phyloP scores from a whole-genome alignment of 2,888 invertebrate genomes.

The Oscheius sp. region DNA sequence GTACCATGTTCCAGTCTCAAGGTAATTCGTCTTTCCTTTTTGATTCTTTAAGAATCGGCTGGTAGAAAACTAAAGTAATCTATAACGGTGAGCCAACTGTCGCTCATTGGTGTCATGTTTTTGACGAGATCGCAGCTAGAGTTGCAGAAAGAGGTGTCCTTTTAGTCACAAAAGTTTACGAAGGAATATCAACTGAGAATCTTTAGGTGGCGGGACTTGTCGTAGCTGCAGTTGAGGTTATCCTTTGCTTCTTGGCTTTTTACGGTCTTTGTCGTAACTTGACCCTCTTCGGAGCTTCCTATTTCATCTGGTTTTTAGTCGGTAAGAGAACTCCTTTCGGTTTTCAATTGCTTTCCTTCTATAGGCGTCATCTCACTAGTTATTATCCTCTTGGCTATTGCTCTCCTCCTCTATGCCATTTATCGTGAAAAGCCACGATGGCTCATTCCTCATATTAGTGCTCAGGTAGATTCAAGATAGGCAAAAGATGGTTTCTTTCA shows the following conservation, averaged over 20 bases:
- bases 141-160: no score
- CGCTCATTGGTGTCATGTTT: no score
- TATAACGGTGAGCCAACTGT: no score
- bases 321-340: slow-evolving; percentile 35
- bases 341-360: background rate
- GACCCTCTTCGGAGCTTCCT: slow-evolving; percentile 65
- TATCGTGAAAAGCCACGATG: slow-evolving; percentile 65
- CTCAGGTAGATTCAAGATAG: slow-evolving; percentile 46
- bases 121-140: no score
- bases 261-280: slow-evolving; percentile 68
- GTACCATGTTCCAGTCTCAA: slow-evolving; percentile 24
- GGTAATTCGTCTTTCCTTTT: background rate
- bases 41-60: no score
- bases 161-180: background rate
- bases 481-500: slow-evolving; percentile 32
- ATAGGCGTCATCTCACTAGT: slow-evolving; percentile 63
- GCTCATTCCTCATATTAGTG: slow-evolving; percentile 66
- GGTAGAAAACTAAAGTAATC: no score
- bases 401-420: slow-evolving; percentile 67
- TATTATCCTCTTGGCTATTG: slow-evolving; percentile 65
- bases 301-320: slow-evolving; percentile 67
- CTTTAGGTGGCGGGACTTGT: slow-evolving; percentile 66
- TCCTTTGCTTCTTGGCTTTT: slow-evolving; percentile 65
- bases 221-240: slow-evolving; percentile 66
- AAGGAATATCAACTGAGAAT: background rate